Base-by-base conservation (phyloP, 2,888 invertebrate species). In the Acrobasis suavella region DNA sequence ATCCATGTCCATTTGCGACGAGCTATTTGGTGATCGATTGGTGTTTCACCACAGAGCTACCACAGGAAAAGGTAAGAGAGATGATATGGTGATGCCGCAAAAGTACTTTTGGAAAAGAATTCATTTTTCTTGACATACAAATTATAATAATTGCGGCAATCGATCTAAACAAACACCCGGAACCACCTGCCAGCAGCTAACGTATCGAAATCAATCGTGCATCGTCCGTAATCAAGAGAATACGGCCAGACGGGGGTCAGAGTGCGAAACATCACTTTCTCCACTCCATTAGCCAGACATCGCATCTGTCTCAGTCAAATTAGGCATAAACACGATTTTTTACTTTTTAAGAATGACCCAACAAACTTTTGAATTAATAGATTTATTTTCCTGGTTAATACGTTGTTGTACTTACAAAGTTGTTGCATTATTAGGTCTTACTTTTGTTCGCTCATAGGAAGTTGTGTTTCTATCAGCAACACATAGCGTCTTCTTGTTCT, bases 191-290 rank as follows among this genome's bases (percentile, higher is more conserved):
- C 56, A n/a, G 42, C 42, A 22, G 37, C 37, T 42, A 46, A 56
- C 42, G 14, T 42, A 42, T 42, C 42, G 14, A 46, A 56, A 60
- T 60, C 51, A 60, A 60, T 60, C 60, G 60, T 42, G 39, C 9
- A 37, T 54, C 46, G n/a, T 5, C 46, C 5, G 46, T 32, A 50
- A 59, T 59, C 59, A 37, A 51, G 67, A 65, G 67, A 64, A 66
- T 68, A 67, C 60, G 64, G 60, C 60, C 52, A 54, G 62, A 60
- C 63, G 60, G 39, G 73, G 88, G 89, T 89, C 86, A 83, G 71
- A 89, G 88, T 85, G 85, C 85, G 78, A 81, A 81, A 79, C 76
- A 72, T 84, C 86, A 85, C 87, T 87, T 87, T 87, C 87, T 82
- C 87, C 82, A 71, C 73, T 83, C 83, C 84, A 88, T 91, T 87